These are phyloP conservation scores for Chrysotoxum bicinctum DNA, from an alignment of 2,888 invertebrate genomes.

Conservation along the genomic window DNA sequence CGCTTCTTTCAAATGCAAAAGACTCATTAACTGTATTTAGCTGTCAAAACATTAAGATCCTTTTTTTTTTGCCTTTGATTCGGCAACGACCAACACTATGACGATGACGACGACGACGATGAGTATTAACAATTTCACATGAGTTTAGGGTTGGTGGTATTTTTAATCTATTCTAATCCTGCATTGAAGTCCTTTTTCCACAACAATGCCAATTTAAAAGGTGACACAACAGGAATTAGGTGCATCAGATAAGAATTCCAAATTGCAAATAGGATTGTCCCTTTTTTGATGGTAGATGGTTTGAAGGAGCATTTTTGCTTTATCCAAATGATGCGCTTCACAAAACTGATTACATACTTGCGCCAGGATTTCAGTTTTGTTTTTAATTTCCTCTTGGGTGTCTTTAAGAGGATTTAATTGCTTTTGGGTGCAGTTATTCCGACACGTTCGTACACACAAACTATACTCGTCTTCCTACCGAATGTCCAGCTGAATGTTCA, in stretches of 20 bases:
- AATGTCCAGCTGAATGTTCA: not conserved
- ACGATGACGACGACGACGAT: too few species aligned
- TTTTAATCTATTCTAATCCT: slow-evolving; percentile 26
- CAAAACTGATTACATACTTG: slow-evolving; percentile 55
- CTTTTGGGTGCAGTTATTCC: slow-evolving; percentile 71
- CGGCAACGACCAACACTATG: not conserved
- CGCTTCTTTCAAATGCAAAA: slow-evolving; percentile 71
- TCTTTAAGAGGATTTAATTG: slow-evolving; percentile 71
- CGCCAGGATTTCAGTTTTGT: slow-evolving; percentile 68
- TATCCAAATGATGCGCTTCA: slow-evolving; percentile 22
- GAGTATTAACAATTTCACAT: slow-evolving; percentile 14
- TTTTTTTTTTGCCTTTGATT: slow-evolving; percentile 22
- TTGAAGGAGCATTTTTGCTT: not conserved
- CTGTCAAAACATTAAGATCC: slow-evolving; percentile 24
- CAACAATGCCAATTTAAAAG: slow-evolving; percentile 60
- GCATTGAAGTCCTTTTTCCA: slow-evolving; percentile 14
- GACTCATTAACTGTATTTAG: slow-evolving; percentile 64
- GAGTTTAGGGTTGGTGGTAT: not conserved
- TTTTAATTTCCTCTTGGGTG: slow-evolving; percentile 72
- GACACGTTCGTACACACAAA: slow-evolving; percentile 21
- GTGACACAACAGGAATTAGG: slow-evolving; percentile 70
- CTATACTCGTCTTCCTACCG: not conserved
- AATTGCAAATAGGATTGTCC: slow-evolving; percentile 65
- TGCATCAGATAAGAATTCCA: slow-evolving; percentile 63
- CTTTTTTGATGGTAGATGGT: not conserved